A percentile compares a stretch with the other conserved stretches of the same genome.
phyloP scores from a whole-genome alignment of 2,113 vertebrate genomes.

The Gila orcuttii region DNA sequence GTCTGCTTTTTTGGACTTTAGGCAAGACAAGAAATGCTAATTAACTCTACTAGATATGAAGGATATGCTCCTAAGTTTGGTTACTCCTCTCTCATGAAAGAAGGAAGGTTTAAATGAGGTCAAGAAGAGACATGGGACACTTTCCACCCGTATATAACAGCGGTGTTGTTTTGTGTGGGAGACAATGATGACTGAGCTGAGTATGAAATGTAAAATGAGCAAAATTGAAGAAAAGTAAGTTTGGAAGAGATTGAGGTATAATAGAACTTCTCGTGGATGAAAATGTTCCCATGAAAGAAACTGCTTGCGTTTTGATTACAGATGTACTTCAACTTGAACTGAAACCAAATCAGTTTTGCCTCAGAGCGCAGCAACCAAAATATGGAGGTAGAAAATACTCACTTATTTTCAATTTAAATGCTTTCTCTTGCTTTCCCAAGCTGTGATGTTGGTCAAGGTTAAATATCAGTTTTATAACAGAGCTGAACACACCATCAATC shows the following conservation, averaged over 20 bases:
- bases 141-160: neutral
- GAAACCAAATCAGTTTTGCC: conserved; percentile 17
- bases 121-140: conserved; percentile 10
- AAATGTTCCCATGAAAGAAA: conserved; percentile 44
- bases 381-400: neutral
- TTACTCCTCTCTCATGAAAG: conserved; percentile 16
- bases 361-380: neutral
- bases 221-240: neutral
- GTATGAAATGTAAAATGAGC: conserved; percentile 9
- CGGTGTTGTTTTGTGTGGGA: conserved; percentile 34
- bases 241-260: neutral
- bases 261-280: conserved; percentile 18
- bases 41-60: conserved; percentile 37
- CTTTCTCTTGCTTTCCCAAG: neutral
- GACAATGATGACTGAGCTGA: neutral
- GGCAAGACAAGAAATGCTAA: conserved; percentile 25
- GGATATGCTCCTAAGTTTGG: conserved; percentile 36
- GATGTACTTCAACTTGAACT: neutral
- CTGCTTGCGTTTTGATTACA: conserved; percentile 1
- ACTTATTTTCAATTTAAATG: neutral
- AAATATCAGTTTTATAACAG: conserved; percentile 20
- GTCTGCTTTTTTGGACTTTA: conserved; percentile 28
- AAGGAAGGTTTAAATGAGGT: conserved; percentile 35
- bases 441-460: conserved; percentile 23
- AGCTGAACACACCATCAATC: conserved; percentile 12